Evolutionary conservation across 2,113 vertebrate genomes (phyloP), one percentile per base, ranked within the genome.

Genomic region (Clinocottus analis): DNA sequence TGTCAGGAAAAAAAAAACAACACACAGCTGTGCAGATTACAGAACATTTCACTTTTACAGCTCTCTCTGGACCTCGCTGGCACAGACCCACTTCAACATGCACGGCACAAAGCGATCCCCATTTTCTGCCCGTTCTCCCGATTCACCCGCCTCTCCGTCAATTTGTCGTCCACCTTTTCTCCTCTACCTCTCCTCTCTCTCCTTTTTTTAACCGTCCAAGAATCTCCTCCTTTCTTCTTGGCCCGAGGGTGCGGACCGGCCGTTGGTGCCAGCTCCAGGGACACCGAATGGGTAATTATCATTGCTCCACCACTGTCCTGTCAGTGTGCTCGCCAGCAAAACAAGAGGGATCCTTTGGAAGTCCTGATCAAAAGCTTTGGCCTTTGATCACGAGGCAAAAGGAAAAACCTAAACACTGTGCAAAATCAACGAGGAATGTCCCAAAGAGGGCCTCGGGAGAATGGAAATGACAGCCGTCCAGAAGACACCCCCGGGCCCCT

Each of bases 201-300:
- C 66, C 60, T 79, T 66, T 59, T 13, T 82, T 83, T 84, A 87
- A 90, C 88, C 47, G 37, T 91, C 82, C 87, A 93, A 91, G 89
- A 94, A 92, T 91, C 86, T 87, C 74, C 74, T 77, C 65, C 71
- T 86, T 86, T 88, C 86, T 92, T 88, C 86, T 93, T 90, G 89
- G 90, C 89, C 85, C 86, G 88, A 86, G 92, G 91, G 89, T 86
- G 88, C 85, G 62, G 62, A 88, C 82, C 80, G 85, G 83, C 65
- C 91, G 90, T 90, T 92, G 92, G 85, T 91, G 90, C 91, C 92
- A 90, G 87, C 64, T 90, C 86, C 84, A 86, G 84, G 83, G 90
- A 92, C 92, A 93, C 90, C 85, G 87, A 93, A 91, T 92, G 84
- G 92, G 93, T 93, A 94, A 94, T 95, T 94, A 95, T 91, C 92